A percentile compares a stretch with the other conserved stretches of the same genome.
phyloP scores from a whole-genome alignment of 2,888 invertebrate genomes.

The Mimas tiliae region DNA sequence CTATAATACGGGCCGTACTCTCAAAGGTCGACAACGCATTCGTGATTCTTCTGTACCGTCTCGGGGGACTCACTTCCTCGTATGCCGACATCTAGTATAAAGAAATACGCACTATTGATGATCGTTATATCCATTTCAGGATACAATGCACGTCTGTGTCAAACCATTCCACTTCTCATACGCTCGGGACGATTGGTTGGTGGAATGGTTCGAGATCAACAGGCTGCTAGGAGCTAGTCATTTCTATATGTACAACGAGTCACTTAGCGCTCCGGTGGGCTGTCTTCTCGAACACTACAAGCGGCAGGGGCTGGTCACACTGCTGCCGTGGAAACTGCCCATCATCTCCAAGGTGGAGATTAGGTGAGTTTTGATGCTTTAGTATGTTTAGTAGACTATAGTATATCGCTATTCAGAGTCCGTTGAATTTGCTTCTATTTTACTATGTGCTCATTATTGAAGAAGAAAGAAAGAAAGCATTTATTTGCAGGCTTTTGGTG shows the following conservation, averaged over 20 bases:
- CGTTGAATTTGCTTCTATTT: too few species aligned
- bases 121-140: conserved; percentile 50
- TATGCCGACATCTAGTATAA: too few species aligned
- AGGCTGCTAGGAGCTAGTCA: conserved; percentile 92
- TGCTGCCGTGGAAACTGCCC: conserved; percentile 93
- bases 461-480: too few species aligned
- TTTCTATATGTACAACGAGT: conserved; percentile 96
- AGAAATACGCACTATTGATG: neutral
- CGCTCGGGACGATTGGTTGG: conserved; percentile 91
- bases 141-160: conserved; percentile 91
- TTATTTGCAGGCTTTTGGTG: too few species aligned
- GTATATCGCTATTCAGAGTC: too few species aligned
- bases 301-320: conserved; percentile 87
- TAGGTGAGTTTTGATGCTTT: conserved; percentile 51
- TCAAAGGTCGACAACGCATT: too few species aligned
- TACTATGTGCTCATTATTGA: too few species aligned
- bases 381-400: neutral
- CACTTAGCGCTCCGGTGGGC: conserved; percentile 90
- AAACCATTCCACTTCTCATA: conserved; percentile 96
- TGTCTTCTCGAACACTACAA: conserved; percentile 90
- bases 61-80: too few species aligned
- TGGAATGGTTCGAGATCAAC: conserved; percentile 96
- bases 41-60: too few species aligned
- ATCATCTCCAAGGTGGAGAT: conserved; percentile 95
- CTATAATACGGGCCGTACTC: too few species aligned